Conservation (phyloP, 2,888 invertebrate genomes). For the Apocheima hispidaria region DNA sequence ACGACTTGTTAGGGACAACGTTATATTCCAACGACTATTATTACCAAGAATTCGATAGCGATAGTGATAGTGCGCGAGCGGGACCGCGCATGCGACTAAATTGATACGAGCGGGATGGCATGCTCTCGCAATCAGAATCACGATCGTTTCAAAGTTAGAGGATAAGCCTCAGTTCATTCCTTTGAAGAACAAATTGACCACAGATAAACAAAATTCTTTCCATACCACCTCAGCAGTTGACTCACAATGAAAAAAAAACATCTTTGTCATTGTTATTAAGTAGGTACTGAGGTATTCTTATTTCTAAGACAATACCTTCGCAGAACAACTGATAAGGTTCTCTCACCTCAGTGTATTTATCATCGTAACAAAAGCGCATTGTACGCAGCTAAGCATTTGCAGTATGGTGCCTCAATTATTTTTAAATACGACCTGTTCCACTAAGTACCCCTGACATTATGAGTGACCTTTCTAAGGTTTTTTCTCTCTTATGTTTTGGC, state of each 20-base stretch:
- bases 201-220: conserved; percentile 15
- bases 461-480: too few species aligned
- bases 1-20: too few species aligned
- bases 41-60: neutral
- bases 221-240: conserved; percentile 7
- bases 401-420: too few species aligned
- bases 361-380: conserved; percentile 20
- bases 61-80: too few species aligned
- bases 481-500: too few species aligned
- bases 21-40: neutral
- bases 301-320: conserved; percentile 24
- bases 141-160: too few species aligned
- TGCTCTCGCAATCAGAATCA: too few species aligned
- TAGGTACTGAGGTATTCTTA: conserved; percentile 13
- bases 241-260: conserved; percentile 19
- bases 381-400: neutral
- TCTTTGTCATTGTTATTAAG: conserved; percentile 8
- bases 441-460: too few species aligned
- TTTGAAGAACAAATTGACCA: conserved; percentile 9
- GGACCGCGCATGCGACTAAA: too few species aligned
- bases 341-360: conserved; percentile 23
- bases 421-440: too few species aligned
- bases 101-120: too few species aligned
- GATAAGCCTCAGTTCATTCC: conserved; percentile 15
- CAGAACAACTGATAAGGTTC: conserved; percentile 26